Evolutionary conservation across 2,113 vertebrate genomes (phyloP).

Genomic region (Poecile atricapillus): DNA sequence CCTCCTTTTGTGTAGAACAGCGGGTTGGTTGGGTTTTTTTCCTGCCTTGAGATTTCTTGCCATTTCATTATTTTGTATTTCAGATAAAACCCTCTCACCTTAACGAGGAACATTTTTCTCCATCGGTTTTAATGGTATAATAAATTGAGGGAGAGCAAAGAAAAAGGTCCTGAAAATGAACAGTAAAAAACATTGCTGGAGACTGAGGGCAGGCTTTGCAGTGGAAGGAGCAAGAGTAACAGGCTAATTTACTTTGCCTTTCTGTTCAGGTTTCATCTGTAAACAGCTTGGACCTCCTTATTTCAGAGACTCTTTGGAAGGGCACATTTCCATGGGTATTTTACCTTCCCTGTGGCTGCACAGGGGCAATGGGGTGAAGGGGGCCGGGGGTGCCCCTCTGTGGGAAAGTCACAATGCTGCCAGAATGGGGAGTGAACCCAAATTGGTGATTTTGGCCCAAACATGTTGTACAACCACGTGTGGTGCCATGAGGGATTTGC

Average conservation of each 20-base stretch:
- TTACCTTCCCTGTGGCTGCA: not conserved
- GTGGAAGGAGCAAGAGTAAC: slow-evolving; percentile 4
- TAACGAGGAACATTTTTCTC: slow-evolving; percentile 30
- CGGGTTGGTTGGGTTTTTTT: not conserved
- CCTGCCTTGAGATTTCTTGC: slow-evolving; percentile 20
- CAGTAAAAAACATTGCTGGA: not conserved
- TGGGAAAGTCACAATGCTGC: not conserved
- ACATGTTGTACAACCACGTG: rapidly evolving
- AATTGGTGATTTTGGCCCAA: not conserved
- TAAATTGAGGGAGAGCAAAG: slow-evolving; percentile 1
- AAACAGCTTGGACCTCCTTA: not conserved
- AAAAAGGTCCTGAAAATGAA: slow-evolving; percentile 9
- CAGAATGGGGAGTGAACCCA: not conserved
- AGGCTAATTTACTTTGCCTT: not conserved
- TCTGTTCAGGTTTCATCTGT: not conserved
- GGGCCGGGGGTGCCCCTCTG: not conserved
- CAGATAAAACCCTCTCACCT: slow-evolving; percentile 14
- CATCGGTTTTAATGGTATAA: slow-evolving; percentile 18
- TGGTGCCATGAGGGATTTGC: not conserved
- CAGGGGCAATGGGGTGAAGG: rapidly evolving
- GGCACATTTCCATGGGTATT: not conserved
- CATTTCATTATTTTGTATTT: slow-evolving; percentile 25
- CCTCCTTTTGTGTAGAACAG: slow-evolving; percentile 9
- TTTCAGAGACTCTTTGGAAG: not conserved
- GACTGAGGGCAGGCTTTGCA: not conserved